Conservation (phyloP, 1,140 invertebrate genomes). For the Drosophila virilis region DNA sequence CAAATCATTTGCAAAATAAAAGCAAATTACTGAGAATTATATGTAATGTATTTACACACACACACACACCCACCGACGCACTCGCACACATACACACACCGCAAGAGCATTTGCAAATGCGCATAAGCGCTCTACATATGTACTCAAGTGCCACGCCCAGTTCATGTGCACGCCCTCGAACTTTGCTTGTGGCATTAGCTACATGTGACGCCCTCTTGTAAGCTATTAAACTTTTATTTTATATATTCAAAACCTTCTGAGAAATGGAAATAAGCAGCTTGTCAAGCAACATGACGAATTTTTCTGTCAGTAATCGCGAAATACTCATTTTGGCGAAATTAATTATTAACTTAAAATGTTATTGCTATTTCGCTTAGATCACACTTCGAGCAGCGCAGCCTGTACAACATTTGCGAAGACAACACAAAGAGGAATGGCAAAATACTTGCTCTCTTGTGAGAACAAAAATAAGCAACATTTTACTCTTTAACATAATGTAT, state of each 20-base stretch:
- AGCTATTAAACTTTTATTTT: constrained; percentile 48
- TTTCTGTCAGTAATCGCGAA: not conserved
- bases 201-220: constrained; percentile 54
- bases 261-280: constrained; percentile 14
- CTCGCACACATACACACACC: not conserved
- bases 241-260: constrained; percentile 9
- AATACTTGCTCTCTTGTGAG: too few species aligned
- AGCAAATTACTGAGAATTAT: constrained; percentile 74
- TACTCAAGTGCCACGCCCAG: constrained; percentile 59
- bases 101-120: constrained; percentile 13
- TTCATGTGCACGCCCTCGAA: constrained; percentile 59
- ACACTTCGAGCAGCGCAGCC: too few species aligned
- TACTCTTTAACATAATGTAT: too few species aligned
- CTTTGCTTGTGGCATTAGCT: constrained; percentile 40
- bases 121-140: constrained; percentile 23
- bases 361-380: too few species aligned
- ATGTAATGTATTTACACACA: constrained; percentile 55
- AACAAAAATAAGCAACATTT: not conserved
- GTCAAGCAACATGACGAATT: not conserved
- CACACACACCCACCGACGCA: not conserved
- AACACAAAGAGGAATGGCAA: not conserved
- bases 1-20: constrained; percentile 79
- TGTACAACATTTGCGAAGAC: not conserved
- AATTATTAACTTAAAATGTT: not conserved
- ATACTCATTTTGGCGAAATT: not conserved